Evolutionary conservation across 1,140 invertebrate genomes (phyloP), one percentile per base, ranked within the genome.

Genomic region (Drosophila kepulauana): DNA sequence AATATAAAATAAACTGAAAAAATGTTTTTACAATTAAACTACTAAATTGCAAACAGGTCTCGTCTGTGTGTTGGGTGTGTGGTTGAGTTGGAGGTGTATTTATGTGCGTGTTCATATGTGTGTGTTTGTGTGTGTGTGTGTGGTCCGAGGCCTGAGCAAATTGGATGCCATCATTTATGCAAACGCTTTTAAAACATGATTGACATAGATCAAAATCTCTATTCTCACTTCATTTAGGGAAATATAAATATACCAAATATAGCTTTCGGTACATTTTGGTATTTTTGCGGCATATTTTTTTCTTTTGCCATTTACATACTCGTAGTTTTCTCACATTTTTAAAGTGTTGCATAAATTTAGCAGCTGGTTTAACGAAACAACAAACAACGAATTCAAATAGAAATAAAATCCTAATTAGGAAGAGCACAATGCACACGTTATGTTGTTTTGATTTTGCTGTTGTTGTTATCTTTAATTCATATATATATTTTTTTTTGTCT

Each of bases 31-130:
- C 65, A 74, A 57, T 74, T 80, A 65, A 87, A 74, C 79, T 82
- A 88, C 49, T 59, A 82, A 68, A 73, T 79, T 82, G 65, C 74
- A 86, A 86, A 72, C 84, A 87, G 69, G 79, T 48, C 8, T 75
- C 20, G 75, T 68, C 15, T 67, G 11, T 30, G 51, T 61, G 61
- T 63, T 38, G 35, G 43, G 28, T 66, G 54, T 48, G 48, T 54
- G 48, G 58, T 16, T 41, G n/a, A 20, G 16, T 51, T 61, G 57
- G n/a, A 15, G 16, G 46, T 61, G 57, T 38, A 3, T 38, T 8
- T 11, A 58, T 68, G 15, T 67, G 15, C 25, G 51, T 61, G 61
- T 63, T 38, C 38, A 41, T 48, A 28, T 43, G 35, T 62, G 54
- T 43, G 48, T 54, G 43, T 63, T 11, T 41, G 13, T 28, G 16